Evolutionary conservation across 1,140 invertebrate species (phyloP).

Genomic region (Polypedilum pembai): DNA sequence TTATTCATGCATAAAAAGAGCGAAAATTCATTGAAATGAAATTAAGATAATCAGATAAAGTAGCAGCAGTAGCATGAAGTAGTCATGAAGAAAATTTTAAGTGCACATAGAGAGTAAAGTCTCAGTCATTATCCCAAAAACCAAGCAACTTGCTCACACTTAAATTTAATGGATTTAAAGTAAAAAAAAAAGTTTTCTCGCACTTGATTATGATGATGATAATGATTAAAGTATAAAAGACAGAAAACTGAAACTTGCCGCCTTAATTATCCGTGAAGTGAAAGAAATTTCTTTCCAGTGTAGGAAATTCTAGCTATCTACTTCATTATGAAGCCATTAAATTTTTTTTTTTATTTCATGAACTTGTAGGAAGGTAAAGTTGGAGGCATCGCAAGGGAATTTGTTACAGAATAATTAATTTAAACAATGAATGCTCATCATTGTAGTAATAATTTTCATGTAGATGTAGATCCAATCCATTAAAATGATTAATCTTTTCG

Average conservation of each 20-base stretch:
- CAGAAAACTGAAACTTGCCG: not conserved
- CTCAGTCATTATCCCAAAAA: not conserved
- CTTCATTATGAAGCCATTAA: constrained; percentile 26
- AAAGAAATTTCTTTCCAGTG: not conserved
- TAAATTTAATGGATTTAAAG: constrained; percentile 1
- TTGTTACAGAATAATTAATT: constrained; percentile 28
- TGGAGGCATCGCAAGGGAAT: not conserved
- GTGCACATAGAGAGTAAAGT: not conserved
- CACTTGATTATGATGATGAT: not conserved
- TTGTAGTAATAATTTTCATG: not conserved
- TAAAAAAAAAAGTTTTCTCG: not conserved
- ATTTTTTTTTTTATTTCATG: not conserved
- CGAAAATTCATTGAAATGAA: not conserved
- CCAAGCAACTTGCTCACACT: not conserved
- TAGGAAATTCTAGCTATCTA: constrained; percentile 1
- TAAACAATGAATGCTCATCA: constrained; percentile 26
- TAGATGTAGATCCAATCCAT: not conserved
- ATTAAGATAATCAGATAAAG: not conserved
- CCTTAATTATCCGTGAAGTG: constrained; percentile 2
- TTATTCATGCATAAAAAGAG: not conserved
- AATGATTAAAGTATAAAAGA: not conserved
- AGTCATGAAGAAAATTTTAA: not conserved
- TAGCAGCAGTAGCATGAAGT: not conserved
- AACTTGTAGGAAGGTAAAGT: not conserved
- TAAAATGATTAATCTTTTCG: constrained; percentile 22